Conservation (phyloP, 2,888 invertebrate species). For the Ichneumoninae sp. region DNA sequence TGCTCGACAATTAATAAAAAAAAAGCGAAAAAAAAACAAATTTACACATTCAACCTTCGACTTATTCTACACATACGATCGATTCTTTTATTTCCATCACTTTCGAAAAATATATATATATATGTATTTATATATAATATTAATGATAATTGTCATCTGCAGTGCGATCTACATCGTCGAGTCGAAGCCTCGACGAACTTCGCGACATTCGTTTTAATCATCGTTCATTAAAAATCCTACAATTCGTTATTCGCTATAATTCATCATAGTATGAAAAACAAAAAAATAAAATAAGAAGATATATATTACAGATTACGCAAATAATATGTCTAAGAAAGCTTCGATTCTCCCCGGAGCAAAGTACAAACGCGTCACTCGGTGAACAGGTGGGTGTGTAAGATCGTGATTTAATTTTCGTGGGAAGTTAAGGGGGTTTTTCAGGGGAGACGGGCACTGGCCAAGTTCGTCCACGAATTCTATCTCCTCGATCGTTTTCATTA, state of each 20-base stretch:
- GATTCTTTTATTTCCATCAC: not conserved
- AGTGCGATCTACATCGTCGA: slow-evolving; percentile 12
- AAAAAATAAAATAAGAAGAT: slow-evolving; percentile 1
- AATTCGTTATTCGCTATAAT: slow-evolving; percentile 28
- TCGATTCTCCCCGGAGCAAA: slow-evolving; percentile 70
- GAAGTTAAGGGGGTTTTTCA: not conserved
- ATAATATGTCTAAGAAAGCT: slow-evolving; percentile 66
- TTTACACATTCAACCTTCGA: slow-evolving; percentile 21
- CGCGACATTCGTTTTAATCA: slow-evolving; percentile 7
- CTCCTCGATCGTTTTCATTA: slow-evolving; percentile 29
- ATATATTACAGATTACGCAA: slow-evolving; percentile 67
- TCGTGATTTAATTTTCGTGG: slow-evolving; percentile 8
- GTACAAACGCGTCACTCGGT: slow-evolving; percentile 72
- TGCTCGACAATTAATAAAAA: slow-evolving; percentile 13
- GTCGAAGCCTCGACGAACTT: slow-evolving; percentile 38
- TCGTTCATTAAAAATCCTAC: slow-evolving; percentile 31
- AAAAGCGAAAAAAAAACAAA: not conserved
- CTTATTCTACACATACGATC: slow-evolving; percentile 20
- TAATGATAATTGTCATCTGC: slow-evolving; percentile 6
- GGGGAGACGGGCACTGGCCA: slow-evolving; percentile 71
- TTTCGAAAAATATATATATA: slow-evolving; percentile 4
- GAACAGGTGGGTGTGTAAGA: slow-evolving; percentile 61
- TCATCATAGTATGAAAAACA: slow-evolving; percentile 12
- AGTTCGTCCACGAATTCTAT: slow-evolving; percentile 45
- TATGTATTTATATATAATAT: not conserved